phyloP scores from a whole-genome alignment of 2,797 vertebrate species.

The Pseudochirops cupreus region DNA sequence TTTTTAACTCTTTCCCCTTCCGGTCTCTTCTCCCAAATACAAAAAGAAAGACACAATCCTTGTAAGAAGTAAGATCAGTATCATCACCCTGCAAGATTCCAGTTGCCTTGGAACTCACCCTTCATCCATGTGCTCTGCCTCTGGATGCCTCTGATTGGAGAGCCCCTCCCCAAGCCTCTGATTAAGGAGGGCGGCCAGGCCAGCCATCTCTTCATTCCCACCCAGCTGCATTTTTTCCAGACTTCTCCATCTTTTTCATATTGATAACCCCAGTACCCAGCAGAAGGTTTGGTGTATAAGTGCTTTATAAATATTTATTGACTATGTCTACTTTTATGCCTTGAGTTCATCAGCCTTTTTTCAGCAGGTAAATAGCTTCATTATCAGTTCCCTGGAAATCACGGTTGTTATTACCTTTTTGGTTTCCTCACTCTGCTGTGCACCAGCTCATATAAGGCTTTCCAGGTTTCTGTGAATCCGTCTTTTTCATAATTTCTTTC shows the following conservation, averaged over 20 bases:
- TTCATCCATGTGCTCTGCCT: neutral
- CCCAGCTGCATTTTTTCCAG: neutral
- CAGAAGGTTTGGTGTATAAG: neutral
- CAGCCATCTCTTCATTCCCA: neutral
- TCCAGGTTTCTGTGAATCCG: neutral
- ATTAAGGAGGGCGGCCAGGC: neutral
- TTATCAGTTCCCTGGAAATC: neutral
- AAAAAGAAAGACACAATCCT: neutral
- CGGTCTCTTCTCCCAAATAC: neutral
- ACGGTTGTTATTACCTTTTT: neutral
- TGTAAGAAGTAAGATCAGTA: neutral
- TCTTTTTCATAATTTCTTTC: neutral
- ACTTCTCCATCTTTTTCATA: neutral
- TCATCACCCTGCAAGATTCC: neutral
- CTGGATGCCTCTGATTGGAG: neutral
- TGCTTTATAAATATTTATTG: neutral
- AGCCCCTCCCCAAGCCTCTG: neutral
- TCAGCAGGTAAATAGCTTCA: neutral
- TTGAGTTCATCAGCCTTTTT: neutral
- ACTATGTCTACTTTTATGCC: neutral
- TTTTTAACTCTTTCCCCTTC: neutral
- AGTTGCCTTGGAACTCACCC: neutral
- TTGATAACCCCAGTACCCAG: neutral
- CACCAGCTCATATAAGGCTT: neutral
- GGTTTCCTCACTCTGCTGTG: neutral